Conservation (phyloP, 2,888 invertebrate species). For the Limnephilus lunatus region DNA sequence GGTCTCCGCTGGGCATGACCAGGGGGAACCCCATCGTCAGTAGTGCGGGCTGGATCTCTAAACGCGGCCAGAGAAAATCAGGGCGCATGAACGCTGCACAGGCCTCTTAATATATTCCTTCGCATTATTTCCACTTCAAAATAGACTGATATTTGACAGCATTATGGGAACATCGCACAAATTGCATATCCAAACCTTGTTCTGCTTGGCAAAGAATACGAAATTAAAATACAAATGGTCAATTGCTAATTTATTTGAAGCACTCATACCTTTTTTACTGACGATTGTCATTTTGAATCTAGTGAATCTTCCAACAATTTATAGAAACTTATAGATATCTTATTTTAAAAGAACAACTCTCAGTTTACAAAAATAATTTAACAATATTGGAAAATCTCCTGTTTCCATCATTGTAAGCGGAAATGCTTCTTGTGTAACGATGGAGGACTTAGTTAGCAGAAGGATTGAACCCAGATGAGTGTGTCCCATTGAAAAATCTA, state of each 20-base stretch:
- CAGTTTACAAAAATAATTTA: no score
- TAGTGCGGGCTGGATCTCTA: constrained; percentile 53
- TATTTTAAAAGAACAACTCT: no score
- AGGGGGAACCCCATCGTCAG: constrained; percentile 47
- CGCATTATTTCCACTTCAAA: background rate
- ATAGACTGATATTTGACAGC: background rate
- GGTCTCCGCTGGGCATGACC: constrained; percentile 47
- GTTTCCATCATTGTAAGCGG: no score
- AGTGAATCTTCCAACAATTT: background rate
- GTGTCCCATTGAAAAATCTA: background rate
- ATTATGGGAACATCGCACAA: background rate
- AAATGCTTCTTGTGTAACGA: no score
- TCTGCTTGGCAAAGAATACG: background rate
- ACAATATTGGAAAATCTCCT: no score
- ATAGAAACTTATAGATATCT: no score
- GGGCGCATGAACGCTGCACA: constrained; percentile 38
- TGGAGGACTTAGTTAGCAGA: no score
- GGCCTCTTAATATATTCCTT: background rate
- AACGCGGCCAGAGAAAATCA: background rate
- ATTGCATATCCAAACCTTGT: background rate
- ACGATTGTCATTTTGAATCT: background rate
- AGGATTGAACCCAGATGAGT: background rate
- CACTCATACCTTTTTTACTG: background rate
- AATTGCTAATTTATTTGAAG: background rate
- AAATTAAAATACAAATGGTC: background rate